Base-by-base conservation (phyloP, 2,888 invertebrate species). In the Lochmaea capreae region DNA sequence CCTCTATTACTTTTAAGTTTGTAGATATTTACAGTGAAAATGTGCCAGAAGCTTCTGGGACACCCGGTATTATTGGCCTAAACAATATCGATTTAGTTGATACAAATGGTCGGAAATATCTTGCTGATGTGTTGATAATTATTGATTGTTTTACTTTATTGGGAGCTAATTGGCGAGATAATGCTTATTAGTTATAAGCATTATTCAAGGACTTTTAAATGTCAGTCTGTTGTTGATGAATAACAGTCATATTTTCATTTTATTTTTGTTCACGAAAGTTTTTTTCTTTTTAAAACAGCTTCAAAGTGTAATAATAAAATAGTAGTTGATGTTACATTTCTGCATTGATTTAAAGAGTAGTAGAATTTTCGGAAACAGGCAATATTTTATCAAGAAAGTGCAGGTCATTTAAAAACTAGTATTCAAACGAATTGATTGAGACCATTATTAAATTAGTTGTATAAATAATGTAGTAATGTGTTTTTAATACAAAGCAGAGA, bases 61-160 rank as follows among this genome's bases (percentile, higher is more conserved):
- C 6, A 39, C 33, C 9, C 33, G 33, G 33, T n/a, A 14, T 39
- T 61, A 61, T 61, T 61, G 61, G 61, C 61, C 42, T 61, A 11
- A 58, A 39, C n/a, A 10, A 16, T 39, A 61, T 61, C 39, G 39
- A 39, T 61, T 14, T 39, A 26, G 39, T 12, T 10, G 6, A 49
- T 42, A 18, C 5, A 18, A 54, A 61, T 5, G n/a, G 62, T 18
- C 22, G 16, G 43, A 63, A 43, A 63, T 63, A 43, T 63, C 18
- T 63, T 9, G 10, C n/a, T 12, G 10, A 18, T 62, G 18, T 10
- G n/a, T 43, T 63, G 33, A 39, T 39, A 63, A 63, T 63, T 43
- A 43, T 63, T 43, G 42, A 63, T 63, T 18, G 43, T 43, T 63
- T 43, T 63, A 43, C 43, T 63, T 63, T 43, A 63, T 43, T 63